Percentiles rank a stretch among this genome's conserved stretches.
These are phyloP conservation scores for Halcyon smyrnensis DNA, from an alignment of 2,797 vertebrate species.

Conservation along the genomic window DNA sequence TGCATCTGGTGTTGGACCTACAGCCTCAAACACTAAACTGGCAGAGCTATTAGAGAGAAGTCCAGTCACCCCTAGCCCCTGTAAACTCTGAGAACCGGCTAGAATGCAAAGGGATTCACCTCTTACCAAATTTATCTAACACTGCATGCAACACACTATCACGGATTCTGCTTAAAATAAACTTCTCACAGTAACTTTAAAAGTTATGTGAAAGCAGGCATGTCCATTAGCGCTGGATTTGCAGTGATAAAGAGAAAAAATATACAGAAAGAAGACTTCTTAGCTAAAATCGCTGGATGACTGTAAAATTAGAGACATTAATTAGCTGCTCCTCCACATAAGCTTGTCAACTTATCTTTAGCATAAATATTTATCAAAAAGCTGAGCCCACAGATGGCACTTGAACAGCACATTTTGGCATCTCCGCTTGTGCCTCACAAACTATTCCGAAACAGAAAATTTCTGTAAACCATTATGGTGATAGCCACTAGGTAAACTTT, in stretches of 20 bases:
- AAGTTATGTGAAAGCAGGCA: background rate
- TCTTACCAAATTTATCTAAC: too few species aligned
- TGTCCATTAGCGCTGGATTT: background rate
- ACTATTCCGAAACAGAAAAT: background rate
- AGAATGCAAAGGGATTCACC: too few species aligned
- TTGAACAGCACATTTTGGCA: background rate
- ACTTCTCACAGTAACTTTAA: background rate
- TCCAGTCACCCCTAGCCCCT: too few species aligned
- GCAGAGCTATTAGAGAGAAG: too few species aligned
- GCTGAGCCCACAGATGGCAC: background rate
- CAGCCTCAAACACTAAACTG: too few species aligned
- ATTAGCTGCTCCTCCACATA: background rate
- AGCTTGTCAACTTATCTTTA: background rate
- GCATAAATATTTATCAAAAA: background rate
- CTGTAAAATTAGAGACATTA: background rate
- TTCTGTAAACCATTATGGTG: background rate
- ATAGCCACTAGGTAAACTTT: background rate
- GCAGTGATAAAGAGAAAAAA: background rate
- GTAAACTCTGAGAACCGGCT: too few species aligned
- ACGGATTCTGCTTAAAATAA: background rate
- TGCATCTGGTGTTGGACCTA: too few species aligned
- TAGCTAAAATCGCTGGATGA: background rate
- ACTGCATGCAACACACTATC: too few species aligned
- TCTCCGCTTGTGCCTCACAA: accelerated
- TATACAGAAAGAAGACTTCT: background rate